Evolutionary conservation across 92 coral and sea anemone genomes (phyloP).

Genomic region (Parazoanthus atlanticus): DNA sequence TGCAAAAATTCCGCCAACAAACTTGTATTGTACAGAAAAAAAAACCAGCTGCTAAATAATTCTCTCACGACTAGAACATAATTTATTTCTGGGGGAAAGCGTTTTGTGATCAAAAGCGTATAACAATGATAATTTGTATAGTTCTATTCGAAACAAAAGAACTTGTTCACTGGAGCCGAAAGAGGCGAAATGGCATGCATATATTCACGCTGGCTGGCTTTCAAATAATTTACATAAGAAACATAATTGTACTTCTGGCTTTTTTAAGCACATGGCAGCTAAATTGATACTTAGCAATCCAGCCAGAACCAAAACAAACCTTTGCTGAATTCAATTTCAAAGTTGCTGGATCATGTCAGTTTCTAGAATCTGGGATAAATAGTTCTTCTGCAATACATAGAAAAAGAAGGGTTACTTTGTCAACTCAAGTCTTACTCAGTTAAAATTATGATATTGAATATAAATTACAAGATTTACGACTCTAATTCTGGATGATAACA

Average conservation of each 20-base stretch:
- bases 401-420: not conserved
- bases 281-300: slow-evolving; percentile 14
- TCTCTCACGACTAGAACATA: not conserved
- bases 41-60: slow-evolving; percentile 20
- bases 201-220: slow-evolving; percentile 37
- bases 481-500: not conserved
- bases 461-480: not conserved
- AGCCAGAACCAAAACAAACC: not conserved
- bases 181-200: slow-evolving; percentile 9
- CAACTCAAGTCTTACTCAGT: not conserved
- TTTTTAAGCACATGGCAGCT: slow-evolving; percentile 38
- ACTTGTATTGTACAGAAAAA: slow-evolving; percentile 32
- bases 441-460: not conserved
- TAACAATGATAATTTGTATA: slow-evolving; percentile 23
- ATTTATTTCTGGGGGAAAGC: not conserved
- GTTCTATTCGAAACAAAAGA: slow-evolving; percentile 13
- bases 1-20: slow-evolving; percentile 6
- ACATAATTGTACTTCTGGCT: slow-evolving; percentile 23
- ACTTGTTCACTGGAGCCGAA: slow-evolving; percentile 17
- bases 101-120: not conserved
- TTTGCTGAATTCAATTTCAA: not conserved
- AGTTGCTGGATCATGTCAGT: no score
- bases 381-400: not conserved
- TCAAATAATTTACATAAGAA: slow-evolving; percentile 38
- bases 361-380: not conserved